These are phyloP conservation scores for Perdix hodgsoniae DNA, from an alignment of 2,797 vertebrate species.

Conservation along the genomic window DNA sequence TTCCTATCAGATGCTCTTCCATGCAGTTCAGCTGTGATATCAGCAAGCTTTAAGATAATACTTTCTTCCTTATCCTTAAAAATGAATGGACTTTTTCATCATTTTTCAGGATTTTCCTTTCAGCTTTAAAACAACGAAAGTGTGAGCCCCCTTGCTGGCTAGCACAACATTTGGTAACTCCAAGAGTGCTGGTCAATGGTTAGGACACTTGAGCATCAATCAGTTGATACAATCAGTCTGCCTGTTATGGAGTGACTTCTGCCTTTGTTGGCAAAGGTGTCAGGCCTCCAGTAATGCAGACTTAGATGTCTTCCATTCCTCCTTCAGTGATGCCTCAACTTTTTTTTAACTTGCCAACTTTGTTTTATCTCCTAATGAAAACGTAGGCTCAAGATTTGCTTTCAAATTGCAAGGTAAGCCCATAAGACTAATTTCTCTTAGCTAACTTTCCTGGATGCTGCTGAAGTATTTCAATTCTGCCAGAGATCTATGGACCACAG, in stretches of 20 bases:
- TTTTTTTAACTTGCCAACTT: slow-evolving; percentile 9
- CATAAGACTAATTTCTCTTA: background rate
- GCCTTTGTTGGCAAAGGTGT: background rate
- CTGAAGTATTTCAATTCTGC: slow-evolving; percentile 27
- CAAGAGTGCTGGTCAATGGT: background rate
- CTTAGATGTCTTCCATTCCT: background rate
- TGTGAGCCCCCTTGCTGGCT: background rate
- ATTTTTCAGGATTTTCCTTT: background rate
- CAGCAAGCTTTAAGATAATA: background rate
- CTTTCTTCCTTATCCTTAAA: background rate
- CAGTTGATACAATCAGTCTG: background rate
- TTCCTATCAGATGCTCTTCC: background rate
- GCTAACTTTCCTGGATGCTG: background rate
- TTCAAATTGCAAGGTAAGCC: slow-evolving; percentile 26
- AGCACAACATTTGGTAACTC: background rate
- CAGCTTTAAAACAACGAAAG: background rate
- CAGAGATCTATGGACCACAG: slow-evolving; percentile 23
- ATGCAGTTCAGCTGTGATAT: background rate
- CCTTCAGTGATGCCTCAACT: background rate
- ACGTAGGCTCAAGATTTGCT: background rate
- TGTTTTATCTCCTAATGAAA: background rate
- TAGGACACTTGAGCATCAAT: background rate
- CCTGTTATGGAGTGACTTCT: background rate
- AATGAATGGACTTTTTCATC: background rate
- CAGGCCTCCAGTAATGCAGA: background rate